phyloP scores from a whole-genome alignment of 1,140 invertebrate species.

The Drosophila melanogaster region DNA sequence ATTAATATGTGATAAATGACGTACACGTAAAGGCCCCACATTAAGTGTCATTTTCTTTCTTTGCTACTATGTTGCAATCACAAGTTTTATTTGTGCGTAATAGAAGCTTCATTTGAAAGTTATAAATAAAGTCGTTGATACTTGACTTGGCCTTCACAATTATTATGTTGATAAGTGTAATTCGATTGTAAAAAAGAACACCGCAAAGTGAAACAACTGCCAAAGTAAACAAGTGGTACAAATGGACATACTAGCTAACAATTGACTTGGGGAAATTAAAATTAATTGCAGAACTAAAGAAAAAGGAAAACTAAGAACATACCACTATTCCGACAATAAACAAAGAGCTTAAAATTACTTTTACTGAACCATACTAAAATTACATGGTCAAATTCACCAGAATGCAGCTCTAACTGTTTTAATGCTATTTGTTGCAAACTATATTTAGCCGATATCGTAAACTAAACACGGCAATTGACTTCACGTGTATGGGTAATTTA shows the following conservation, averaged over 20 bases:
- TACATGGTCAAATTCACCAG: too few relatives aligned
- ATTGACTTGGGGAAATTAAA: too few relatives aligned
- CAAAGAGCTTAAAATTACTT: conserved; percentile 6
- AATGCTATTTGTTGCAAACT: conserved; percentile 54
- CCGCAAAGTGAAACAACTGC: not conserved
- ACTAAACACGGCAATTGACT: conserved; percentile 19
- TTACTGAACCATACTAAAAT: not conserved
- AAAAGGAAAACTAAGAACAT: too few relatives aligned
- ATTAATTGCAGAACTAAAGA: too few relatives aligned
- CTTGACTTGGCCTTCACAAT: conserved; percentile 37
- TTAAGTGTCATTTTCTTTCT: conserved; percentile 30
- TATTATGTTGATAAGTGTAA: conserved; percentile 50
- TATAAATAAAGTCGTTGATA: not conserved
- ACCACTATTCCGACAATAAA: not conserved
- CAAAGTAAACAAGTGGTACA: not conserved
- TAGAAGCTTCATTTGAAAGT: conserved; percentile 11
- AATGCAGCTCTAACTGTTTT: not conserved
- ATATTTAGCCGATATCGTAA: conserved; percentile 18
- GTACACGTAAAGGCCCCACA: conserved; percentile 3
- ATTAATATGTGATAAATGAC: conserved; percentile 35
- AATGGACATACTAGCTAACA: not conserved
- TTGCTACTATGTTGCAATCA: conserved; percentile 20
- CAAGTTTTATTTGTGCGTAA: conserved; percentile 19
- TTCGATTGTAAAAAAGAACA: conserved; percentile 7
- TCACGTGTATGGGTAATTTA: conserved; percentile 12